Evolutionary conservation across 2,797 vertebrate species (phyloP).

Genomic region (Euthynnus affinis): DNA sequence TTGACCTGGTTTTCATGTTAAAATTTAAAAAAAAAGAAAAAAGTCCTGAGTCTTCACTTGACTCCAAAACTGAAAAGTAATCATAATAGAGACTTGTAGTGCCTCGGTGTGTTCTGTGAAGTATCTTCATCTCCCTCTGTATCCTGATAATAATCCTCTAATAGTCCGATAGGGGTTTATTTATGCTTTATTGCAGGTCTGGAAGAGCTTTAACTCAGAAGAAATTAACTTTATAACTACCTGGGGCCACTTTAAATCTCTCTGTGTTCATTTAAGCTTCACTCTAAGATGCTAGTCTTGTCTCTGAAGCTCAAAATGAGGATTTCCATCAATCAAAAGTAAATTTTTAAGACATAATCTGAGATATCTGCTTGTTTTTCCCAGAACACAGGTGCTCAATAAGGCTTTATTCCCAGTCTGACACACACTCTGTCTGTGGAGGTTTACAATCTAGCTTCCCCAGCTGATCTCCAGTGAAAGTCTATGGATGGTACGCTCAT

Average conservation of each 20-base stretch:
- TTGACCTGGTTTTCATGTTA: neutral
- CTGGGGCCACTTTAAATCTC: slow-evolving; percentile 13
- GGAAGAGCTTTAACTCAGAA: slow-evolving; percentile 55
- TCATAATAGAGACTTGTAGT: neutral
- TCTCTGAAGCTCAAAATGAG: slow-evolving; percentile 11
- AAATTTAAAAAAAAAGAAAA: too few species aligned
- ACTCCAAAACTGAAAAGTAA: slow-evolving; percentile 25
- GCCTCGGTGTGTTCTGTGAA: neutral
- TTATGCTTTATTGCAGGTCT: slow-evolving; percentile 43
- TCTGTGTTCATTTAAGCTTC: neutral
- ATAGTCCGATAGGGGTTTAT: slow-evolving; percentile 37
- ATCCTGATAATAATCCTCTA: slow-evolving; percentile 32
- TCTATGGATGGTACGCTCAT: slow-evolving; percentile 69
- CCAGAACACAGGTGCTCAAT: too few species aligned
- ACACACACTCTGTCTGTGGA: neutral
- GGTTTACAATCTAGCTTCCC: slow-evolving; percentile 34
- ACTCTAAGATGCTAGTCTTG: neutral
- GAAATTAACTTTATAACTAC: slow-evolving; percentile 58
- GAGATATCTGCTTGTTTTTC: neutral
- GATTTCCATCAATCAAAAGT: slow-evolving; percentile 7
- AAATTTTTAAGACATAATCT: slow-evolving; percentile 6
- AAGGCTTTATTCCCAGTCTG: neutral
- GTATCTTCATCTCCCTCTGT: slow-evolving; percentile 22
- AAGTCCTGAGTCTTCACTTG: neutral
- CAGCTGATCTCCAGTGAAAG: slow-evolving; percentile 34